Evolutionary conservation across 2,888 invertebrate genomes (phyloP).

Genomic region (Drosophila pegasa): DNA sequence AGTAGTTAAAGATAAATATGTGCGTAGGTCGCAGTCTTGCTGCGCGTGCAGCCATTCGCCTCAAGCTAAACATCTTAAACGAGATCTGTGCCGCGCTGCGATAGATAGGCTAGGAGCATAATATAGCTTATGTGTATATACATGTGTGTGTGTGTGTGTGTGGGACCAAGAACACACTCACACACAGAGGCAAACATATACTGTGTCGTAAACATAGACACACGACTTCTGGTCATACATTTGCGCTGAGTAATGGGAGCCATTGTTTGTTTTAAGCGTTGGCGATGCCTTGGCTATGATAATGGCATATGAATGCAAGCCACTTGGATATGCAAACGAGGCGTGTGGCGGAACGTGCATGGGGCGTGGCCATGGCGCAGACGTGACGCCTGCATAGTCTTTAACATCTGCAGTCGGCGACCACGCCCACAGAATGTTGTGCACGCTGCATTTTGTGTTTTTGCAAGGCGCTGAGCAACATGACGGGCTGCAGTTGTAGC

Average conservation of each 20-base stretch:
- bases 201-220: slow-evolving; percentile 33
- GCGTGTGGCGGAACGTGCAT: slow-evolving; percentile 32
- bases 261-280: slow-evolving; percentile 75
- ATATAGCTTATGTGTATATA: slow-evolving; percentile 4
- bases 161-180: slow-evolving; percentile 18
- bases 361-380: slow-evolving; percentile 52
- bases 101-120: slow-evolving; percentile 62
- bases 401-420: slow-evolving; percentile 47
- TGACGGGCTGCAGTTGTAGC: slow-evolving; percentile 47
- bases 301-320: slow-evolving; percentile 75
- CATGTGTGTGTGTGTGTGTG: background rate
- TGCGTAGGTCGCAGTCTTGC: slow-evolving; percentile 41
- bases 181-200: slow-evolving; percentile 11
- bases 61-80: slow-evolving; percentile 67
- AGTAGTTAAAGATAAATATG: slow-evolving; percentile 30
- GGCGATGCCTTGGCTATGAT: slow-evolving; percentile 74
- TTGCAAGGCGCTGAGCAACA: slow-evolving; percentile 65
- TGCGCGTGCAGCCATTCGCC: slow-evolving; percentile 61
- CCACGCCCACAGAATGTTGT: slow-evolving; percentile 69
- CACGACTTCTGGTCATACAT: slow-evolving; percentile 62
- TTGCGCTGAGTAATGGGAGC: slow-evolving; percentile 65
- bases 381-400: slow-evolving; percentile 54
- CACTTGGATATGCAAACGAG: slow-evolving; percentile 75
- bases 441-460: slow-evolving; percentile 67
- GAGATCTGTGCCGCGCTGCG: slow-evolving; percentile 65